Evolutionary conservation across 2,888 invertebrate genomes (phyloP).

Genomic region (Pseudolycoriella hygida): DNA sequence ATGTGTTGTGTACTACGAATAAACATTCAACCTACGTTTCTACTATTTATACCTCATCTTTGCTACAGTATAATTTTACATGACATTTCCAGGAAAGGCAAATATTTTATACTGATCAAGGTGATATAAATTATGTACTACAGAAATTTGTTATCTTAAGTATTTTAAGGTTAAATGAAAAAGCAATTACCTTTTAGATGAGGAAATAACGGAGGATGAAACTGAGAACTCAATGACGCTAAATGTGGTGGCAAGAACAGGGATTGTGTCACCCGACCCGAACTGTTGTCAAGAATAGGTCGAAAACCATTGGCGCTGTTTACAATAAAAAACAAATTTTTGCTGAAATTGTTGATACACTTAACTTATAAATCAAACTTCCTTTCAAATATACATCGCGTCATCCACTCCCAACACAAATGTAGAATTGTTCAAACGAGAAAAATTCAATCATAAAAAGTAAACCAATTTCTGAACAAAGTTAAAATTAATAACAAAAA

Average conservation of each 20-base stretch:
- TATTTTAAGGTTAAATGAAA: background rate
- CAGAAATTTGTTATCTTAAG: background rate
- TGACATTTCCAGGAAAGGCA: no score
- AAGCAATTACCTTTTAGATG: conserved; percentile 48
- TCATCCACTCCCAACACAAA: no score
- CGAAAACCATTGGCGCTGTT: conserved; percentile 41
- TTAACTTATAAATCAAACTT: no score
- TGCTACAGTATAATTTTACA: no score
- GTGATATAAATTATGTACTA: no score
- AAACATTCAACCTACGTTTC: no score
- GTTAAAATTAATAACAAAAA: no score
- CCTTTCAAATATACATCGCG: no score
- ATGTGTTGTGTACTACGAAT: no score
- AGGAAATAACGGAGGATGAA: conserved; percentile 68
- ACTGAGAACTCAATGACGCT: conserved; percentile 49
- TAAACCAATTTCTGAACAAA: background rate
- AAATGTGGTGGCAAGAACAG: conserved; percentile 72
- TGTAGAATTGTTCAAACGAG: background rate
- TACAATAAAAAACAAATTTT: conserved; percentile 17
- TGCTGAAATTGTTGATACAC: no score
- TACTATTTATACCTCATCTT: no score
- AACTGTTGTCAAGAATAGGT: conserved; percentile 37
- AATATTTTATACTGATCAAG: no score
- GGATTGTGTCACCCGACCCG: conserved; percentile 42
- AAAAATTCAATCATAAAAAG: conserved; percentile 3